Base-by-base conservation (phyloP, 2,888 invertebrate genomes). In the Gastracanthus pulcherrimus region DNA sequence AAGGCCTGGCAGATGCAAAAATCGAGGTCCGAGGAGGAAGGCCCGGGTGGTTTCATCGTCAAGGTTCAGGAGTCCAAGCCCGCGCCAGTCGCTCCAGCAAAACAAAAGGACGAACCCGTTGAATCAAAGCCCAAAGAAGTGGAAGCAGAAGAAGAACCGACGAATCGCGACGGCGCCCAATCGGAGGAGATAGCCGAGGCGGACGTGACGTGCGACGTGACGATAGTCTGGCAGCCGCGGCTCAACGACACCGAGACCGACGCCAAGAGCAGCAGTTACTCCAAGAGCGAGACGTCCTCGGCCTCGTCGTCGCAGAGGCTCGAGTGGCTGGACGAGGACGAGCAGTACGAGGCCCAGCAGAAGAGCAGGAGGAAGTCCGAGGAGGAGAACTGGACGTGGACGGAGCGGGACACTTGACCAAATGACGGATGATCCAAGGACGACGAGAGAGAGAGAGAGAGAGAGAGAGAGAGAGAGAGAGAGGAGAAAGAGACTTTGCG, bases 1-100 rank as follows among this genome's bases (percentile, higher is more conserved):
- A 91, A 89, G 70, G 91, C 91, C 7, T 91, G 91, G 91, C 91
- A 91, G 76, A 86, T 90, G 86, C 91, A 91, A 62, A 91, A 91
- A 55, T 91, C 91, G 2, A 85, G 89, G 6, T 91, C 91, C 0
- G 91, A 91, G 72, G 91, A 91, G 70, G 91, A 91, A 26, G 87
- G 89, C 51, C 84, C 88, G 0, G 75, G 86, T 11, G 88, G 86
- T 36, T 89, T 88, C 72, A 78, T 84, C 2, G 86, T 88, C 9
- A 89, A 88, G 70, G 88, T 88, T 34, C n/a, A 76, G 4, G 85
- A 84, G 71, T 66, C 76, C 11, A 23, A 80, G 11, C 11, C 66
- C 0, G 19, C 41, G 1, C 3, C 26, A 0, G 62, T 62, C 5
- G n/a, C 29, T 9, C 11, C 69, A 11, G 78, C 69, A 11, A 82